Base-by-base conservation (phyloP, 2,888 invertebrate species). In the Tetrapedia diversipes region DNA sequence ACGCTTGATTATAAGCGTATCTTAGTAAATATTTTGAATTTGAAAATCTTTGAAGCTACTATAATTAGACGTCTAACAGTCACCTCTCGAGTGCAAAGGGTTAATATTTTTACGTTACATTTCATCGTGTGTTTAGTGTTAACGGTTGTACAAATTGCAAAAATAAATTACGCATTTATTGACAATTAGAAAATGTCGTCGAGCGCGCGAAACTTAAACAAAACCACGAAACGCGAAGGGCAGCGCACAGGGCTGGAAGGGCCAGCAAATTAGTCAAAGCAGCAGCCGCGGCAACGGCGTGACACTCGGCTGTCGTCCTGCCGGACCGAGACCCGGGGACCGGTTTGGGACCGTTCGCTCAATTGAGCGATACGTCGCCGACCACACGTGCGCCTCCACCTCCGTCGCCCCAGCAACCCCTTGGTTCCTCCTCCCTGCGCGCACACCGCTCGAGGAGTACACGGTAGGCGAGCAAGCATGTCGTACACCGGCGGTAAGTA, bases 291-390 rank as follows among this genome's bases (percentile, higher is more conserved):
- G 75, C 74, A 79, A 79, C 82, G 53, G 82, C 75, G 82, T 82
- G 84, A 84, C 85, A 82, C 82, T 77, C 82, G 73, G 75, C 79
- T 82, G 85, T 81, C 84, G 80, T 84, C 74, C 22, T 59, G 74
- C 43, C 54, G 63, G 79, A 65, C 75, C 73, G 72, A 81, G 82
- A 78, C 71, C 54, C 65, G 61, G 68, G 75, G 86, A 85, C 85
- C 85, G 85, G 85, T 86, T 85, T 83, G 49, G 72, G 77, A 78
- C 53, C 69, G 85, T 80, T 84, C 84, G 82, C 80, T 89, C 89
- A 89, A 89, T 89, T 89, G 88, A 89, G 87, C 89, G 88, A 89
- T 89, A 89, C 84, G 82, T 84, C 82, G 85, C 69, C 86, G 89
- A 86, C 88, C 89, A 89, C 88, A 87, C 88, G 88, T 87, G 86